A percentile compares a stretch with the other conserved stretches of the same genome.
phyloP scores from a whole-genome alignment of 1,140 invertebrate genomes.

The Drosophila willistoni region DNA sequence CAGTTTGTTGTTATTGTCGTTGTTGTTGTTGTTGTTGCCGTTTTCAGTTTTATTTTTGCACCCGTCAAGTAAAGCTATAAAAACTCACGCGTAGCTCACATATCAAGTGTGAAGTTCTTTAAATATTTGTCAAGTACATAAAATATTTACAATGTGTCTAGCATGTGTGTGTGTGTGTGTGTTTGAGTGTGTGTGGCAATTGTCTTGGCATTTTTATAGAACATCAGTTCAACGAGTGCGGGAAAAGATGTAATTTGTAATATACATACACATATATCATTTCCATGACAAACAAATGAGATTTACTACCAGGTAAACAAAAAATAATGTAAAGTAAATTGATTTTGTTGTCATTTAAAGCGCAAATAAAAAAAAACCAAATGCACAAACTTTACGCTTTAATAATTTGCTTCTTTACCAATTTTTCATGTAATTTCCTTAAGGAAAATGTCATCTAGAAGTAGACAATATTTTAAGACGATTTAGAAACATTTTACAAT shows the following conservation, averaged over 20 bases:
- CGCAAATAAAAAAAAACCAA: too few relatives aligned
- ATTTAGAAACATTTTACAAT: too few relatives aligned
- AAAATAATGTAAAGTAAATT: constrained; percentile 4
- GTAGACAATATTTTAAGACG: too few relatives aligned
- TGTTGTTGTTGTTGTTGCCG: constrained; percentile 39
- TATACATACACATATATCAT: constrained; percentile 3
- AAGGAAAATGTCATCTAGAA: too few relatives aligned
- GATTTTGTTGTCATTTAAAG: background rate
- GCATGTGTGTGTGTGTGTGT: constrained; percentile 43
- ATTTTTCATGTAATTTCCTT: too few relatives aligned
- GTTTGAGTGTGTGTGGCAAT: constrained; percentile 53
- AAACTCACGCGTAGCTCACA: constrained; percentile 56
- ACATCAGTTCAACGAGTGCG: constrained; percentile 14
- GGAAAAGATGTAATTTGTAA: constrained; percentile 13
- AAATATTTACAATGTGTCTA: constrained; percentile 71
- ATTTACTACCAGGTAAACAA: constrained; percentile 4
- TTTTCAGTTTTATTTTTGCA: constrained; percentile 43
- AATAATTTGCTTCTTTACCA: background rate
- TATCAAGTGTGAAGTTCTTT: constrained; percentile 77
- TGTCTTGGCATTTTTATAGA: constrained; percentile 44
- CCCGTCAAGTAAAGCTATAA: constrained; percentile 52
- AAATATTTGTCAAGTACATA: constrained; percentile 72
- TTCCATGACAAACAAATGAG: constrained; percentile 4
- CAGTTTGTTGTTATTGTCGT: constrained; percentile 41
- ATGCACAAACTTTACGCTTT: background rate